Evolutionary conservation across 2,113 vertebrate genomes (phyloP), one percentile per base, ranked within the genome.

Genomic region (Phasianus colchicus): DNA sequence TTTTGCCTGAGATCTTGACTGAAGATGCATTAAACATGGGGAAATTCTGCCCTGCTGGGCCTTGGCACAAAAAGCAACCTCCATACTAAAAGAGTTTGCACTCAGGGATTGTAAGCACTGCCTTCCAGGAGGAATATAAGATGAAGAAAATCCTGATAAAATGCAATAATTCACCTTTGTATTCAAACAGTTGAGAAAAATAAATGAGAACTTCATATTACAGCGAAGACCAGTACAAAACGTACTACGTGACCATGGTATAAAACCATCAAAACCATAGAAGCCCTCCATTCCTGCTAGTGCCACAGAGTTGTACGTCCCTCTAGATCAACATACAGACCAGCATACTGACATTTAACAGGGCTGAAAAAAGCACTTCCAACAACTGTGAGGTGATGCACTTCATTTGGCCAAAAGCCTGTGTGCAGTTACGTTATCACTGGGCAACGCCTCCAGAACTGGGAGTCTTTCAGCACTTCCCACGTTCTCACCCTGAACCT

Each of bases 41-140:
- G 42, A 85, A 54, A 19, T 85, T 76, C 13, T 61, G 32, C 5
- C 45, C 11, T 3, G 57, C 13, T 24, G 55, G 54, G 43, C 24
- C 72, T 70, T 2, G 0, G 30, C 1, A 9, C 30, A 79, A 20
- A 52, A 72, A 42, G 24, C 42, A 70, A 1, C 17, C 32, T 60
- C 42, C 0, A 1, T 32, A 52, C 32, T 58, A 75, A 40, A 30
- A 71, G 29, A 70, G 32, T 5, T 65, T 78, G 13, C 6, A 3
- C 25, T 77, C 67, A 25, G 0, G 2, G 42, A 2, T 17, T 2
- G 1, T 64, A 85, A 83, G 6, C 3, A 1, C 2, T 84, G 34
- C 10, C 18, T 21, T 43, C 25, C 75, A 82, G 29, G 13, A 72
- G 25, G 6, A 66, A 6, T 8, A 20, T 4, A 45, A 64, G 58